phyloP scores from a whole-genome alignment of 2,113 vertebrate genomes.

The Amia ocellicauda region DNA sequence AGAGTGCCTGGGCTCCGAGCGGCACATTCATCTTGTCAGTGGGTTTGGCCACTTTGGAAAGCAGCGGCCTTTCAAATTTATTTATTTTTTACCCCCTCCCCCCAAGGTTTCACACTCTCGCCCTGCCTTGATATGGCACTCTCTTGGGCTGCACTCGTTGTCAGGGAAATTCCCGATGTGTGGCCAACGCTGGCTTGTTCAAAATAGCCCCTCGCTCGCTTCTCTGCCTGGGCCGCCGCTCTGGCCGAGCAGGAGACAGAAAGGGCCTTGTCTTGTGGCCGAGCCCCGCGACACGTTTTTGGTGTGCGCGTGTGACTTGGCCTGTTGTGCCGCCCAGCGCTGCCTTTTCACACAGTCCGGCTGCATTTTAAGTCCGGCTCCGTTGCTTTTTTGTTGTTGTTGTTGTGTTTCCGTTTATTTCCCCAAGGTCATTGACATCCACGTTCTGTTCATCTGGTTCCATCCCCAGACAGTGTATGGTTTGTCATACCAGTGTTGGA shows the following conservation, averaged over 20 bases:
- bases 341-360: too few species aligned
- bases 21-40: conserved; percentile 1
- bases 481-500: too few species aligned
- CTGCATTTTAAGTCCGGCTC: too few species aligned
- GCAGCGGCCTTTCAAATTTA: not conserved
- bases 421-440: too few species aligned
- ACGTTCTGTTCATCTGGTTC: too few species aligned
- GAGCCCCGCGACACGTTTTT: too few species aligned
- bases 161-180: not conserved
- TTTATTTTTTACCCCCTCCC: conserved; percentile 4
- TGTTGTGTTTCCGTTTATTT: too few species aligned
- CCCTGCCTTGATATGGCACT: not conserved
- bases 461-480: too few species aligned
- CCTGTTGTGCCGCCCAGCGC: too few species aligned
- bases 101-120: conserved; percentile 2
- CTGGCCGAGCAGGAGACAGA: too few species aligned
- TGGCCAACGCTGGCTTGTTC: not conserved
- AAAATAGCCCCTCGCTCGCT: not conserved
- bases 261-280: not conserved
- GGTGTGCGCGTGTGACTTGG: too few species aligned
- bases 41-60: not conserved
- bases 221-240: not conserved
- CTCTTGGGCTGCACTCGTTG: not conserved
- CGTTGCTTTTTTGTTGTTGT: too few species aligned
- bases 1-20: not conserved